These are phyloP conservation scores for Ormyrus labotus DNA, from an alignment of 2,888 invertebrate species.

Conservation along the genomic window DNA sequence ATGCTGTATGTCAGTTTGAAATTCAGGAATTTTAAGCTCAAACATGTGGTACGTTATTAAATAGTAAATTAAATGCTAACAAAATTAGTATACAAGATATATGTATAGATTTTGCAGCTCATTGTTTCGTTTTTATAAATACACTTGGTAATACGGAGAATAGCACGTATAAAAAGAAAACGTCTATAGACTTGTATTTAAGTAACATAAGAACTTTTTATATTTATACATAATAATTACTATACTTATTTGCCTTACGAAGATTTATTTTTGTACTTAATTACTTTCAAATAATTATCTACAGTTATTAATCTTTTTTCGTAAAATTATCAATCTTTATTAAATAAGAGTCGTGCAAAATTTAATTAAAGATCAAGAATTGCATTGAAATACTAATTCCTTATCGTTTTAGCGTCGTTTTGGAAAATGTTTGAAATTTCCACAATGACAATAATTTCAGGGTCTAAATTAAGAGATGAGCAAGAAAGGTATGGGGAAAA, in stretches of 20 bases:
- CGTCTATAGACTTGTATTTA: slow-evolving; percentile 26
- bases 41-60: neutral
- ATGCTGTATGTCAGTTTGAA: too few species aligned
- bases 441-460: too few species aligned
- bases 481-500: too few species aligned
- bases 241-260: neutral
- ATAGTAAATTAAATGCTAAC: slow-evolving; percentile 2
- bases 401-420: neutral
- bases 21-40: too few species aligned
- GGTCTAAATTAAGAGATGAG: too few species aligned
- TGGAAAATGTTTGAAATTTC: too few species aligned
- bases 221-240: slow-evolving; percentile 24
- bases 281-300: too few species aligned
- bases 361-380: too few species aligned
- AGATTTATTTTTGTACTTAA: too few species aligned
- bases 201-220: slow-evolving; percentile 12
- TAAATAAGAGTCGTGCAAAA: too few species aligned
- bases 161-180: slow-evolving; percentile 20
- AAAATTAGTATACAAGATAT: neutral
- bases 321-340: too few species aligned
- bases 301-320: too few species aligned
- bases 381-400: neutral
- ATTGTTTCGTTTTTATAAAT: slow-evolving; percentile 29
- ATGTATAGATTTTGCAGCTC: slow-evolving; percentile 16
- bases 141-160: slow-evolving; percentile 12